Conservation (phyloP, 1,140 invertebrate genomes). For the Ditylenchus dipsaci region DNA sequence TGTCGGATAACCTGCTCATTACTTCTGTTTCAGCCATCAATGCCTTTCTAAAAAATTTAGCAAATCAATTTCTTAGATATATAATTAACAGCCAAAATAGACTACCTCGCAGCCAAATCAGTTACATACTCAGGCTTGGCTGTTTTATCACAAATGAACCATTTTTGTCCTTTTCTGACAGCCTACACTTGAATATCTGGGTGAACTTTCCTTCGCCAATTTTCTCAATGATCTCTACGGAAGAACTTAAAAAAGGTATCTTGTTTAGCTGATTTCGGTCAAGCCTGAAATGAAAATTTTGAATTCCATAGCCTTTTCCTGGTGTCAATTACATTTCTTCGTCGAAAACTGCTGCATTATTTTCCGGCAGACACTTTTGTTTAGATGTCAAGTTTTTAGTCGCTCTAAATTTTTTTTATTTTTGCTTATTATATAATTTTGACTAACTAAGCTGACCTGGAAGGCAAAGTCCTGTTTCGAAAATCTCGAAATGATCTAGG, state of each 20-base stretch:
- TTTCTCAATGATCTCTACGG: constrained; percentile 16
- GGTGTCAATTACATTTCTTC: background rate
- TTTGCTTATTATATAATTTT: constrained; percentile 5
- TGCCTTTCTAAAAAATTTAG: constrained; percentile 15
- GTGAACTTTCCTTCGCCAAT: constrained; percentile 40
- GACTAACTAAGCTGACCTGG: background rate
- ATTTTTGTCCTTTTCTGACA: background rate
- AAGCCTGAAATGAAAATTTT: background rate
- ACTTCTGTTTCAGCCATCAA: constrained; percentile 13
- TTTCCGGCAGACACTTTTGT: background rate
- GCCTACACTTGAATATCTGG: constrained; percentile 13
- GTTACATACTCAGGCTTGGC: constrained; percentile 17
- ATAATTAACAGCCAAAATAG: no score
- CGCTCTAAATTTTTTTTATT: constrained; percentile 6
- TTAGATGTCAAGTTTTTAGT: background rate
- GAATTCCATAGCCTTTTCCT: background rate
- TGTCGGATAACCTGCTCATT: constrained; percentile 6
- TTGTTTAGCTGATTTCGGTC: background rate
- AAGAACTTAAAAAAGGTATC: background rate
- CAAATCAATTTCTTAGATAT: no score
- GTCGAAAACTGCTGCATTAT: background rate
- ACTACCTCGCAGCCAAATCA: constrained; percentile 4
- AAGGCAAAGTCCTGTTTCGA: constrained; percentile 3
- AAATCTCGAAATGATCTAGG: constrained; percentile 5
- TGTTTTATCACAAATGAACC: constrained; percentile 11